Evolutionary conservation across 1,140 invertebrate genomes (phyloP), one percentile per base, ranked within the genome.

Genomic region (Drosophila tsacasi): DNA sequence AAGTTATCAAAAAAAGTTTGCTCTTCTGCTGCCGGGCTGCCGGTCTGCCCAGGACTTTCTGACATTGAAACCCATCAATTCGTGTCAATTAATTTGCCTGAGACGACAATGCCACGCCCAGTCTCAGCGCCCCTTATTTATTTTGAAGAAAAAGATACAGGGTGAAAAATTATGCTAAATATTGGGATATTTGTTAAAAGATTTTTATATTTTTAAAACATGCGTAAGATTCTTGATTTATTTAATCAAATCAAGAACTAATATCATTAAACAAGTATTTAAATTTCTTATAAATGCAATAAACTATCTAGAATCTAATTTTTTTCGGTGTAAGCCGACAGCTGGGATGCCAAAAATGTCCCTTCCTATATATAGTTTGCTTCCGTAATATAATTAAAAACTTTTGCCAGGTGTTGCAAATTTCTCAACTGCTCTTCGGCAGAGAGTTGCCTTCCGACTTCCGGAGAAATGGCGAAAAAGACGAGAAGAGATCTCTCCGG

Each of bases 331-430:
- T 58, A 69, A 63, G 50, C 49, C 55, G 30, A 44, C 42, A 84
- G 59, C 79, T 82, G 59, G 67, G 76, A 79, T 65, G 79, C 79
- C 69, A 72, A 82, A 84, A 76, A 76, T 86, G 81, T 86, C 81
- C 74, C 67, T 71, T 67, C 68, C 49, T 47, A 71, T 83, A 62
- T 77, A 68, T 67, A 61, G 75, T 60, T 77, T 59, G 66, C 46
- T 85, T 69, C 83, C 62, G 67, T 89, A 89, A 89, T 90, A 89
- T 89, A 89, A 89, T 89, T 89, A 90, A 89, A 89, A 89, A 89
- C 85, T 89, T 89, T 90, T 81, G 78, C 85, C 85, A 89, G 85
- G 85, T 89, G 85, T 89, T 89, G 85, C 85, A 89, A 90, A 89
- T 90, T 89, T 89, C 75, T 71, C 69, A 73, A 73, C 69, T 73